phyloP scores from a whole-genome alignment of 2,888 invertebrate genomes.

The Uropetala carovei region DNA sequence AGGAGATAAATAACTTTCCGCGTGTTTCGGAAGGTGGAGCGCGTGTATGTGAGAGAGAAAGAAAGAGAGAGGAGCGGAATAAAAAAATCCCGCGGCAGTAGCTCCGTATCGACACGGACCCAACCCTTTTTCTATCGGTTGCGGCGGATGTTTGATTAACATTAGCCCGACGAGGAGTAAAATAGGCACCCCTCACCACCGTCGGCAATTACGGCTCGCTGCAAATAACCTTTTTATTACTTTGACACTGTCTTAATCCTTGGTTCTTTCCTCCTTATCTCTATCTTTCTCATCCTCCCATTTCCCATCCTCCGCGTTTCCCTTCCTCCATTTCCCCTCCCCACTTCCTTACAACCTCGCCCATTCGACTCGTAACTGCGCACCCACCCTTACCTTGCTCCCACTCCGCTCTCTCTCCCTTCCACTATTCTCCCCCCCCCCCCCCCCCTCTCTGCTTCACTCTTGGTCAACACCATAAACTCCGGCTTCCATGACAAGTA shows the following conservation, averaged over 20 bases:
- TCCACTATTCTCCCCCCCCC: not conserved
- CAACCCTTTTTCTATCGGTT: not conserved
- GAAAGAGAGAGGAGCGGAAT: too few relatives aligned
- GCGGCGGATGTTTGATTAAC: not conserved
- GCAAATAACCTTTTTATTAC: constrained; percentile 9
- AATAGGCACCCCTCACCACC: not conserved
- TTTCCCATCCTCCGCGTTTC: not conserved
- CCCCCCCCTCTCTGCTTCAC: not conserved
- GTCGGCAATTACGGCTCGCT: not conserved
- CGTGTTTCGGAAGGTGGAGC: too few relatives aligned
- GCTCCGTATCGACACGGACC: not conserved
- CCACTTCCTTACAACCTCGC: not conserved
- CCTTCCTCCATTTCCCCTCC: not conserved
- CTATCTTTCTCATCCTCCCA: too few relatives aligned
- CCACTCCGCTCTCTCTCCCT: not conserved
- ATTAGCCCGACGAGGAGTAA: not conserved
- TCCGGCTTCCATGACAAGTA: not conserved
- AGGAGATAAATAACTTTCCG: too few relatives aligned
- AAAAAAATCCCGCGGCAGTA: too few relatives aligned
- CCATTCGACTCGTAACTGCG: not conserved
- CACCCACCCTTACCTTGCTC: not conserved
- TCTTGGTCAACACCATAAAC: not conserved
- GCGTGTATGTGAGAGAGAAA: too few relatives aligned
- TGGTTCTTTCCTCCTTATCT: too few relatives aligned
- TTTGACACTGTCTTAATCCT: not conserved